phyloP scores from a whole-genome alignment of 2,113 vertebrate genomes.

The Lepisosteus oculatus region DNA sequence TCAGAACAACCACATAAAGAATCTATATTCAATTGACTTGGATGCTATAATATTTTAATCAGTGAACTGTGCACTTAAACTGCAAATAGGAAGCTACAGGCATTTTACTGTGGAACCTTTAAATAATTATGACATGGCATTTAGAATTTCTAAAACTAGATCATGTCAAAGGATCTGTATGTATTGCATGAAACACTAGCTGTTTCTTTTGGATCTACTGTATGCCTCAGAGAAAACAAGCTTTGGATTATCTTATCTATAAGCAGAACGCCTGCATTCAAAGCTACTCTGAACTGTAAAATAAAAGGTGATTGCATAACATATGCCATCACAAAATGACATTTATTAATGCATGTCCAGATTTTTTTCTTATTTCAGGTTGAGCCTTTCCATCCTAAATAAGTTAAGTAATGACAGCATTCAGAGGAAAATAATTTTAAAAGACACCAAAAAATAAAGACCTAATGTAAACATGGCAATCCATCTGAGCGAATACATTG shows the following conservation, averaged over 20 bases:
- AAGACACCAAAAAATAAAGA: slow-evolving; percentile 57
- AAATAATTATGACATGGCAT: too few species aligned
- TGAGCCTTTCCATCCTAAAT: not conserved
- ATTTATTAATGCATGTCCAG: slow-evolving; percentile 2
- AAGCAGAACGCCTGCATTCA: not conserved
- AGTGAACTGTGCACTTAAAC: too few species aligned
- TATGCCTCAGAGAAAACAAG: not conserved
- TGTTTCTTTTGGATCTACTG: not conserved
- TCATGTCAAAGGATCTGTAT: too few species aligned
- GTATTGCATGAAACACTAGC: too few species aligned
- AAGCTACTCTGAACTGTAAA: not conserved
- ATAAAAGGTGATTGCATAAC: not conserved
- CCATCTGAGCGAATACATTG: slow-evolving; percentile 33
- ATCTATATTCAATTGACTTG: too few species aligned
- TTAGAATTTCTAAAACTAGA: too few species aligned
- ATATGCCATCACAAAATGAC: not conserved
- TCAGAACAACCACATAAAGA: too few species aligned
- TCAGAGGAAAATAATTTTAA: slow-evolving; percentile 64
- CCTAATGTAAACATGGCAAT: slow-evolving; percentile 49
- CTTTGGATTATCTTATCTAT: not conserved
- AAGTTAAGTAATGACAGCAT: slow-evolving; percentile 23
- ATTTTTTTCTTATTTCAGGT: not conserved
- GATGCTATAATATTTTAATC: too few species aligned
- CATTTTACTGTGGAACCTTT: too few species aligned
- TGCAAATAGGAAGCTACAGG: too few species aligned